A percentile compares a stretch with the other conserved stretches of the same genome.
Conservation (phyloP, 2,797 vertebrate species). For the Etheostoma nigrum region DNA sequence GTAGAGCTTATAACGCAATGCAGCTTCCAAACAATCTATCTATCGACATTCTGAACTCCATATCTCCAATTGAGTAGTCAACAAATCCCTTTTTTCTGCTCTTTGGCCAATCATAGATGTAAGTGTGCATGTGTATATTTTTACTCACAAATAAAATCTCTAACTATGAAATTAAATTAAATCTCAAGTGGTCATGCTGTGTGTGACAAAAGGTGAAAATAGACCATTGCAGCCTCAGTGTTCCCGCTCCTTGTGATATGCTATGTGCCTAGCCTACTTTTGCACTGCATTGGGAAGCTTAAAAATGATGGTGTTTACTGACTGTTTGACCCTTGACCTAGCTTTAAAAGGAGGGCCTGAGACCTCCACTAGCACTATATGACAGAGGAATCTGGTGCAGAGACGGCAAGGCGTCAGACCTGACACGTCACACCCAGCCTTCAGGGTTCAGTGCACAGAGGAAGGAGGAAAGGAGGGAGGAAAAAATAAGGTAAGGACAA, state of each 20-base stretch:
- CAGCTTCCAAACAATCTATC: constrained; percentile 2
- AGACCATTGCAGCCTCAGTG: background rate
- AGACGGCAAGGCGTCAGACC: constrained; percentile 79
- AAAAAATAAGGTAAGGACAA: constrained; percentile 47
- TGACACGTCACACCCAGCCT: constrained; percentile 70
- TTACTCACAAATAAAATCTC: background rate
- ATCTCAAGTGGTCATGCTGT: background rate
- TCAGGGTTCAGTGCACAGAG: constrained; percentile 46
- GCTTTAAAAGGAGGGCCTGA: constrained; percentile 75
- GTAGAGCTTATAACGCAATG: background rate
- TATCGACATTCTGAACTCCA: background rate
- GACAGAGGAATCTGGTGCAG: constrained; percentile 81
- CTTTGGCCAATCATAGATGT: background rate
- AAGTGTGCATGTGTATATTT: background rate
- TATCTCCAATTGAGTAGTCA: background rate
- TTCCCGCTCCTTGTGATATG: constrained; percentile 32
- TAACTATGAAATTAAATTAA: background rate
- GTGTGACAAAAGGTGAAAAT: constrained; percentile 21
- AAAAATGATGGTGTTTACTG: constrained; percentile 71
- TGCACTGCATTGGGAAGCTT: constrained; percentile 49
- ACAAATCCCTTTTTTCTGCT: background rate
- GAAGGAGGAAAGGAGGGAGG: constrained; percentile 37
- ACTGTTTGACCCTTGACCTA: constrained; percentile 79
- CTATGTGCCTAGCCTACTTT: constrained; percentile 35
- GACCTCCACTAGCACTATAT: constrained; percentile 65